Evolutionary conservation across 2,797 vertebrate genomes (phyloP).

Genomic region (Myotis pilosus): DNA sequence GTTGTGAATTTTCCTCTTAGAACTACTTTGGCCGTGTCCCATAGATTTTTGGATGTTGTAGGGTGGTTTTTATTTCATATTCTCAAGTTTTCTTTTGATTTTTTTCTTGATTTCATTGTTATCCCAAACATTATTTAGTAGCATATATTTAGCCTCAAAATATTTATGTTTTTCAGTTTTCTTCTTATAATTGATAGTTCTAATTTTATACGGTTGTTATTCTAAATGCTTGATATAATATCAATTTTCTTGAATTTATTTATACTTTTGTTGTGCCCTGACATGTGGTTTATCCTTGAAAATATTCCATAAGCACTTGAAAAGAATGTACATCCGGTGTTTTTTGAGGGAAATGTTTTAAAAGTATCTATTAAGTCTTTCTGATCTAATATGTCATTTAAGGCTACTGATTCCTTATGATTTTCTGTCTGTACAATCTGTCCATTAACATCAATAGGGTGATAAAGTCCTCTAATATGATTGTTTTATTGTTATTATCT

Average conservation of each 20-base stretch:
- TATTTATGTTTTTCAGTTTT: not conserved
- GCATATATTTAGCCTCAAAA: not conserved
- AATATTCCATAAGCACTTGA: not conserved
- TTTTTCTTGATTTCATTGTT: not conserved
- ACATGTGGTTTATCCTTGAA: not conserved
- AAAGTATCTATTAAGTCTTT: not conserved
- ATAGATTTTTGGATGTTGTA: not conserved
- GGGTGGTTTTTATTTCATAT: not conserved
- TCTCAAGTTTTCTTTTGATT: not conserved
- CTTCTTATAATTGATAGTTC: not conserved
- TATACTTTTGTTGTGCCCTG: not conserved
- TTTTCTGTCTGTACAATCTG: not conserved
- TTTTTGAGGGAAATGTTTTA: not conserved
- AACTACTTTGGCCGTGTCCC: not conserved
- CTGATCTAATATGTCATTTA: not conserved
- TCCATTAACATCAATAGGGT: not conserved
- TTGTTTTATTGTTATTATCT: not conserved
- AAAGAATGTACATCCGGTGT: not conserved
- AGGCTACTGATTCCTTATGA: not conserved
- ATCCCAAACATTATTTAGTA: not conserved
- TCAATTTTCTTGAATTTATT: not conserved
- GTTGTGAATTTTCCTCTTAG: not conserved
- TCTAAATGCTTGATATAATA: not conserved
- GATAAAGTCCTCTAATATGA: not conserved
- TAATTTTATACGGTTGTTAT: not conserved